Conservation (phyloP, 2,888 invertebrate genomes). For the Bombyx huttoni region DNA sequence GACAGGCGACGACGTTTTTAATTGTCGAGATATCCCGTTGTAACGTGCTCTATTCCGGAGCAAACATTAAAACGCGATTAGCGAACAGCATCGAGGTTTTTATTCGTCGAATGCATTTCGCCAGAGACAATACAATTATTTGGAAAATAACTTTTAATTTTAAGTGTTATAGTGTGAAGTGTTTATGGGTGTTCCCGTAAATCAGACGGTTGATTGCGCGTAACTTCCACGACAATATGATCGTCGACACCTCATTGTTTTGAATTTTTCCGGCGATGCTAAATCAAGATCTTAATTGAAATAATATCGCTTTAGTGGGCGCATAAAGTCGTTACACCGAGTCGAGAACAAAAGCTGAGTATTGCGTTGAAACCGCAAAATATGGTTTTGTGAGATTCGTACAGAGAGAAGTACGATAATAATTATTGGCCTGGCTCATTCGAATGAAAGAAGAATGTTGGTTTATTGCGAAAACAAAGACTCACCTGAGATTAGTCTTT, state of each 20-base stretch:
- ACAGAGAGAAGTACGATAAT: slow-evolving; percentile 18
- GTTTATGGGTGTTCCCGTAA: slow-evolving; percentile 31
- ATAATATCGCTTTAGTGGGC: slow-evolving; percentile 60
- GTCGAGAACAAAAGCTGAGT: slow-evolving; percentile 59
- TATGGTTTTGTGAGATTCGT: slow-evolving; percentile 45
- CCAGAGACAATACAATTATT: not conserved
- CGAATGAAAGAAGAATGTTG: slow-evolving; percentile 30
- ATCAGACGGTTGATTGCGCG: slow-evolving; percentile 51
- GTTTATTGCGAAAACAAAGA: slow-evolving; percentile 19
- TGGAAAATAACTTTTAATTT: slow-evolving; percentile 18
- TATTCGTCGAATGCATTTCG: slow-evolving; percentile 7
- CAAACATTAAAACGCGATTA: slow-evolving; percentile 37
- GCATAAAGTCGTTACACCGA: slow-evolving; percentile 51
- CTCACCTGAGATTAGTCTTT: slow-evolving; percentile 21
- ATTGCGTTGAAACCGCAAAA: slow-evolving; percentile 57
- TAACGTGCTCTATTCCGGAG: slow-evolving; percentile 54
- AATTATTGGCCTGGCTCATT: slow-evolving; percentile 43
- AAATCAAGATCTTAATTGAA: slow-evolving; percentile 64
- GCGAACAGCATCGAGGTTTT: slow-evolving; percentile 24
- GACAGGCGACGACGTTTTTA: slow-evolving; percentile 64
- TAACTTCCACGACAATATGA: slow-evolving; percentile 43
- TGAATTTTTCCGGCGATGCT: slow-evolving; percentile 54
- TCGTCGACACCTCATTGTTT: slow-evolving; percentile 61
- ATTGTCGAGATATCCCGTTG: slow-evolving; percentile 51
- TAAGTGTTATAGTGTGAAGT: slow-evolving; percentile 18